phyloP scores from a whole-genome alignment of 2,113 vertebrate genomes.

The Dipodomys spectabilis region DNA sequence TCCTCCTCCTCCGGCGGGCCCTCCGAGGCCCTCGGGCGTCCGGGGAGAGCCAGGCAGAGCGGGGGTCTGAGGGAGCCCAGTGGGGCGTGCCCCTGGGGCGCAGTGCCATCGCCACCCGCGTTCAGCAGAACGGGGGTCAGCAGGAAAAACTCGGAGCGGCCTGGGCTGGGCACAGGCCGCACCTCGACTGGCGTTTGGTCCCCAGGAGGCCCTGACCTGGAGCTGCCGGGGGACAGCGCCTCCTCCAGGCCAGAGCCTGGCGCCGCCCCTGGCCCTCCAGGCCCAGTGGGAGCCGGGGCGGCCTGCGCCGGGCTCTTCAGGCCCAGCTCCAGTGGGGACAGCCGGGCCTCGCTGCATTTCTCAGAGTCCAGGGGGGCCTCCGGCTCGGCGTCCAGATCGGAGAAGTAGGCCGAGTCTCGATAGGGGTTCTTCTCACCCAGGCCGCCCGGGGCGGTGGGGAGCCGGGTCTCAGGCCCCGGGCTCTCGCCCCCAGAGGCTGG shows the following conservation, averaged over 20 bases:
- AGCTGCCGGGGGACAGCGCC: rapidly evolving
- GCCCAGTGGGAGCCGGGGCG: background rate
- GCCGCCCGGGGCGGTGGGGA: slow-evolving; percentile 77
- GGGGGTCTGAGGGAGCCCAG: background rate
- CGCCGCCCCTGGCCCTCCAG: background rate
- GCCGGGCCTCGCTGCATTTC: background rate
- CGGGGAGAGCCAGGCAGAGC: slow-evolving; percentile 62
- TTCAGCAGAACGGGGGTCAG: slow-evolving; percentile 58
- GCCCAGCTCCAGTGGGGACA: background rate
- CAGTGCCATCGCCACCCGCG: background rate
- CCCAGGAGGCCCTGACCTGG: background rate
- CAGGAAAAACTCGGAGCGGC: slow-evolving; percentile 77
- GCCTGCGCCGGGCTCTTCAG: background rate
- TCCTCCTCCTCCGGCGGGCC: slow-evolving; percentile 88
- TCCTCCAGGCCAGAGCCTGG: slow-evolving; percentile 36
- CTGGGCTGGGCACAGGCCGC: background rate
- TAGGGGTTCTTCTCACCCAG: slow-evolving; percentile 91
- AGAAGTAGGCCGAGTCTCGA: slow-evolving; percentile 98
- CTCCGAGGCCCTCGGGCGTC: background rate
- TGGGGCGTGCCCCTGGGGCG: background rate
- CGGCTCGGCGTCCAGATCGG: slow-evolving; percentile 92
- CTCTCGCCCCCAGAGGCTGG: slow-evolving; percentile 84
- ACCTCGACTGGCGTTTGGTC: rapidly evolving
- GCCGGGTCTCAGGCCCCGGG: slow-evolving; percentile 73
- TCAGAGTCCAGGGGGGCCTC: slow-evolving; percentile 77